Evolutionary conservation across 2,888 invertebrate genomes (phyloP).

Genomic region (Axea sp.): DNA sequence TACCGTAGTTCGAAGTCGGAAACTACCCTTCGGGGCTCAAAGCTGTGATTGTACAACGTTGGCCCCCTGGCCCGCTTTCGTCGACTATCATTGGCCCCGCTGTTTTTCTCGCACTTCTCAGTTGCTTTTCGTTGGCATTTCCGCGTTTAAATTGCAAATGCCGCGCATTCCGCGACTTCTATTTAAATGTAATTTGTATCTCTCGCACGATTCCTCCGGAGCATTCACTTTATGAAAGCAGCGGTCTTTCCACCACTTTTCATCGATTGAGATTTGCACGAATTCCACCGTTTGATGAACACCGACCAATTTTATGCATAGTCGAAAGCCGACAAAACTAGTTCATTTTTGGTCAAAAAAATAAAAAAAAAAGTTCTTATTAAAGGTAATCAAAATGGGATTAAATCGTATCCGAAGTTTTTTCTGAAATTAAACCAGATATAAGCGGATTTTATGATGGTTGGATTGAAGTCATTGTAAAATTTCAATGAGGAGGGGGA

Average conservation of each 20-base stretch:
- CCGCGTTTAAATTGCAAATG: conserved; percentile 78
- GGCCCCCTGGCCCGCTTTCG: conserved; percentile 37
- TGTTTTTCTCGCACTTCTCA: conserved; percentile 37
- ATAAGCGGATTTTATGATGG: too few relatives aligned
- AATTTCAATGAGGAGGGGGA: too few relatives aligned
- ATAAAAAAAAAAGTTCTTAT: too few relatives aligned
- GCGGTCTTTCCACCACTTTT: conserved; percentile 6
- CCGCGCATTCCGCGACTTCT: conserved; percentile 77
- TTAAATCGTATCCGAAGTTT: too few relatives aligned
- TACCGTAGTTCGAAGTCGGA: conserved; percentile 68
- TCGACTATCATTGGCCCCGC: conserved; percentile 33
- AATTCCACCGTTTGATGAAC: not conserved
- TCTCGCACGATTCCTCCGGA: not conserved
- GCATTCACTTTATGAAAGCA: conserved; percentile 1
- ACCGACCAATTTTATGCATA: not conserved
- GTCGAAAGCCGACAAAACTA: not conserved
- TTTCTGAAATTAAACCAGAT: too few relatives aligned
- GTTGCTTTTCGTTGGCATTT: conserved; percentile 51
- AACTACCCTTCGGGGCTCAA: conserved; percentile 73
- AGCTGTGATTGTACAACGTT: conserved; percentile 74
- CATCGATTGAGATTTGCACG: conserved; percentile 3
- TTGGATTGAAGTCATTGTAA: too few relatives aligned
- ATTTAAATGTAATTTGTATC: conserved; percentile 79
- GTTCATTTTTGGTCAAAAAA: too few relatives aligned
- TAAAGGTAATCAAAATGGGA: too few relatives aligned